phyloP scores from a whole-genome alignment of 2,888 invertebrate genomes.

The Ariolimax columbianus region DNA sequence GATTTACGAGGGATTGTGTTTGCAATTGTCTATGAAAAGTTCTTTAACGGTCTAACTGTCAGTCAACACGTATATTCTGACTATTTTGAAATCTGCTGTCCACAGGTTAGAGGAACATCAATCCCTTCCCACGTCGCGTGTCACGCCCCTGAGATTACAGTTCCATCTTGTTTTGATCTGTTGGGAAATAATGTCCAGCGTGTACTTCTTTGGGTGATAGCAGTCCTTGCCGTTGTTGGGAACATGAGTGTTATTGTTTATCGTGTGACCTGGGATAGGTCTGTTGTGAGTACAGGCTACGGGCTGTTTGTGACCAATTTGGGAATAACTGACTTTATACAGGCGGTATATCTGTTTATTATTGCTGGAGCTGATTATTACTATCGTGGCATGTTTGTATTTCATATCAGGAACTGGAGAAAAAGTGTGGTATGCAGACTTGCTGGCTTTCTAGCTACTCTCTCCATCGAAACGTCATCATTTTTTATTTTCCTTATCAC shows the following conservation, averaged over 20 bases:
- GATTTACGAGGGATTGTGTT: background rate
- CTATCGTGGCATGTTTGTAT: conserved; percentile 60
- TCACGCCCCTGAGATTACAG: conserved; percentile 28
- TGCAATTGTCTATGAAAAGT: background rate
- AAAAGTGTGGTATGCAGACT: conserved; percentile 57
- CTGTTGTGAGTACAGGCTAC: background rate
- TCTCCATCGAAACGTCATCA: conserved; percentile 83
- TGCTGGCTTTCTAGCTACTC: conserved; percentile 60
- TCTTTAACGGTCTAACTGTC: conserved; percentile 12
- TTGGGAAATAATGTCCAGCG: background rate
- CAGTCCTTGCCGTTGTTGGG: conserved; percentile 44
- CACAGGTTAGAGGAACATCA: conserved; percentile 1
- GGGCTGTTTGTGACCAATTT: conserved; percentile 36
- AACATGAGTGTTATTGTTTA: conserved; percentile 34
- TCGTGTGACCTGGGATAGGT: background rate
- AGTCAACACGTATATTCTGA: conserved; percentile 22
- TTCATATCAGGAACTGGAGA: conserved; percentile 61
- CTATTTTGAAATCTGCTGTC: conserved; percentile 37
- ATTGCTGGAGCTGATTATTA: background rate
- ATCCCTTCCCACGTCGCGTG: conserved; percentile 36
- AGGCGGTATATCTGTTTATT: background rate
- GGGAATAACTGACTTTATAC: conserved; percentile 1
- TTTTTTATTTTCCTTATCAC: conserved; percentile 83
- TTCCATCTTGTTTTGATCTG: conserved; percentile 16
- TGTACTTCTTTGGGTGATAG: conserved; percentile 12